A percentile compares a stretch with the other conserved stretches of the same genome.
Conservation (phyloP, 2,797 vertebrate genomes). For the Chiroxiphia lanceolata region DNA sequence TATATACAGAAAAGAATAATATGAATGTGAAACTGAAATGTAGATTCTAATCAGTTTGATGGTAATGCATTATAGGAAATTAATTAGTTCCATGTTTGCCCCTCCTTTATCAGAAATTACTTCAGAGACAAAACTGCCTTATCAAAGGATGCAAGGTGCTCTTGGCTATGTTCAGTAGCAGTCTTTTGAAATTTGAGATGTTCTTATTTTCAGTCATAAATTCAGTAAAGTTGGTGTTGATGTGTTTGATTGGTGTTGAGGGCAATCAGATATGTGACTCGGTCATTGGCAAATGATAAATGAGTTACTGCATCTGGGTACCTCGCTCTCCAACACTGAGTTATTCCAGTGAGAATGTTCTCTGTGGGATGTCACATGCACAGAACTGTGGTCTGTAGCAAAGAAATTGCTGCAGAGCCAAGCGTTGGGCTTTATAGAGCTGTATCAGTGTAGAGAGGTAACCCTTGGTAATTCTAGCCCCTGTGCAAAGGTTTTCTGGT, state of each 20-base stretch:
- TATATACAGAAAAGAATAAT: not conserved
- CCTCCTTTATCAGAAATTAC: not conserved
- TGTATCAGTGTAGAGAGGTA: not conserved
- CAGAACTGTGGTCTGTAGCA: not conserved
- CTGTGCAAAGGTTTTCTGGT: not conserved
- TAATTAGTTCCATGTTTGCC: not conserved
- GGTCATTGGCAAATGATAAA: fast-evolving
- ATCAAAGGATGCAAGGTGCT: not conserved
- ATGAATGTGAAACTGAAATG: not conserved
- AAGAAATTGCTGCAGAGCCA: not conserved
- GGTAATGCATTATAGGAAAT: not conserved
- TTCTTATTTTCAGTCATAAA: not conserved
- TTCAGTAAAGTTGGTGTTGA: not conserved
- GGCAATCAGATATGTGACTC: not conserved
- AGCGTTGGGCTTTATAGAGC: not conserved
- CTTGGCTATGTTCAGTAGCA: not conserved
- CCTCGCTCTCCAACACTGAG: not conserved
- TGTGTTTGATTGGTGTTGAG: not conserved
- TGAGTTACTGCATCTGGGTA: fast-evolving
- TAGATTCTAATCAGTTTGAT: not conserved
- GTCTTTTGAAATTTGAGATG: not conserved
- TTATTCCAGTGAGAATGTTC: not conserved
- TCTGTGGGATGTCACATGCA: not conserved
- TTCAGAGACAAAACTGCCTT: not conserved
- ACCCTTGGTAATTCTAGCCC: not conserved